Percentiles rank a stretch among this genome's conserved stretches.
Conservation (phyloP, 2,888 invertebrate species). For the Zhengitettix transpicula region DNA sequence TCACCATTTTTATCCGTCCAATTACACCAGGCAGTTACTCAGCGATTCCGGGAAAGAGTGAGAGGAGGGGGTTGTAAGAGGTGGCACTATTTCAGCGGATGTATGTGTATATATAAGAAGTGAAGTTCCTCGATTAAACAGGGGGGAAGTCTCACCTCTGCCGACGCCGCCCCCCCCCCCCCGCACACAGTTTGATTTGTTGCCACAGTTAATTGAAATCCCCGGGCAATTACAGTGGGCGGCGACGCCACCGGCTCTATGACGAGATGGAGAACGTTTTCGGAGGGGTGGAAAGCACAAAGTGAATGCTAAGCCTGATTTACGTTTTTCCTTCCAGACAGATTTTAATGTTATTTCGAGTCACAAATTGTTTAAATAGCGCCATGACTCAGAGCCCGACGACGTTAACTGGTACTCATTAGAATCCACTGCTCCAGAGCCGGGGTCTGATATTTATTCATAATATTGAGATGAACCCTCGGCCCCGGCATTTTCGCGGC, state of each 20-base stretch:
- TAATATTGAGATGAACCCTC: slow-evolving; percentile 29
- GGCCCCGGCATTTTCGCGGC: neutral
- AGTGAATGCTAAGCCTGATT: slow-evolving; percentile 30
- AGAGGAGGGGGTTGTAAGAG: slow-evolving; percentile 13
- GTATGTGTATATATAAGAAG: neutral
- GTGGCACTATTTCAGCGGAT: neutral
- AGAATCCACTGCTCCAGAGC: slow-evolving; percentile 20
- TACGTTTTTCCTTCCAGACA: slow-evolving; percentile 29
- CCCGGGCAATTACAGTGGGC: slow-evolving; percentile 27
- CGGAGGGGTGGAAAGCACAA: slow-evolving; percentile 3
- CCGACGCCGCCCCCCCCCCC: neutral
- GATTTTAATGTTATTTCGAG: slow-evolving; percentile 35
- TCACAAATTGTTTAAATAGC: slow-evolving; percentile 36
- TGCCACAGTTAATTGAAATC: slow-evolving; percentile 34
- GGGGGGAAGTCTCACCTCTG: neutral
- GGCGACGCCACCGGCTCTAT: slow-evolving; percentile 15
- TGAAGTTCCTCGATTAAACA: neutral
- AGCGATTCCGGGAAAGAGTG: slow-evolving; percentile 28
- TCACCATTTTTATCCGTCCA: slow-evolving; percentile 14
- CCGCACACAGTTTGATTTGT: slow-evolving; percentile 28
- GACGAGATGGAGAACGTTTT: neutral
- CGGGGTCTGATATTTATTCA: slow-evolving; percentile 29
- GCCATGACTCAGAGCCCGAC: slow-evolving; percentile 30
- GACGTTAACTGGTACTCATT: slow-evolving; percentile 33
- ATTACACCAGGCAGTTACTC: slow-evolving; percentile 27